Conservation (phyloP, 2,113 vertebrate genomes). For the Synodontis membranacea region DNA sequence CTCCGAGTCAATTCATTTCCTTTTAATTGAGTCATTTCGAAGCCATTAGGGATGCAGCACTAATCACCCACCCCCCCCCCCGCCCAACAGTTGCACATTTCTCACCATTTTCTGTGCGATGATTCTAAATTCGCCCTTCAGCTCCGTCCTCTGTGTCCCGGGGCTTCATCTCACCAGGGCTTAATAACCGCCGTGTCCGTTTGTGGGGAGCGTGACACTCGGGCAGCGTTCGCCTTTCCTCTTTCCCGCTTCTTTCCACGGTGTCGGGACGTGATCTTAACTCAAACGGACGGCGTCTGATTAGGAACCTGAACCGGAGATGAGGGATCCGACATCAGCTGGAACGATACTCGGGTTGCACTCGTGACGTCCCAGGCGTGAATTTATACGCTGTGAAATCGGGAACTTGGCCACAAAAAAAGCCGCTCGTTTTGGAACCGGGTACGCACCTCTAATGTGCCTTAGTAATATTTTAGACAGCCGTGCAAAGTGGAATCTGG, state of each 20-base stretch:
- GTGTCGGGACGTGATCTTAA: not conserved
- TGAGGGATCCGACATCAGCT: not conserved
- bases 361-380: not conserved
- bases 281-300: conserved; percentile 13
- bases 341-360: not conserved
- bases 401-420: not conserved
- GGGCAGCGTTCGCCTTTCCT: not conserved
- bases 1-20: conserved; percentile 22
- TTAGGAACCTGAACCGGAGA: not conserved
- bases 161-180: not conserved
- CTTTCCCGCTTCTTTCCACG: not conserved
- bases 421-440: not conserved
- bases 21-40: conserved; percentile 17
- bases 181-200: not conserved
- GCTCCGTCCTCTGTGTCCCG: not conserved
- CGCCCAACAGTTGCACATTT: not conserved
- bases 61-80: no score
- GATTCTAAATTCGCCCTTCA: not conserved
- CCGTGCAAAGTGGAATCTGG: conserved; percentile 29
- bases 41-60: not conserved
- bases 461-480: conserved; percentile 28
- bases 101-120: not conserved
- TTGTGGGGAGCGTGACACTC: not conserved
- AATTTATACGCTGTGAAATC: conserved; percentile 21
- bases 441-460: conserved; percentile 18